Evolutionary conservation across 2,888 invertebrate genomes (phyloP), one percentile per base, ranked within the genome.

Genomic region (Idaea aversata): DNA sequence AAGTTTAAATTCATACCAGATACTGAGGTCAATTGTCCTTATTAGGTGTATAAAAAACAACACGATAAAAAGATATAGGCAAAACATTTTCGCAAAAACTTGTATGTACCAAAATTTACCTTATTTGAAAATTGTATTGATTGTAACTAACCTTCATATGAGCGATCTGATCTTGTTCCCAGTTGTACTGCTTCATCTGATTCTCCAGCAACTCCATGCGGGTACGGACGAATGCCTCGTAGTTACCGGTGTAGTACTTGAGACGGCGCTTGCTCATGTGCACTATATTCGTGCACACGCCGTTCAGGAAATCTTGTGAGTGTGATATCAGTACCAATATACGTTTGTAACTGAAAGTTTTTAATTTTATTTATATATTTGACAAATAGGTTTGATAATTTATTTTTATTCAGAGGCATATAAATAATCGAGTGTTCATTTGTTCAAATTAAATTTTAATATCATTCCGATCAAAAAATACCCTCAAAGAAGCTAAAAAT

Each of bases 111-210:
- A n/a, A n/a, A n/a, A n/a, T n/a, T n/a, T n/a, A n/a, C n/a, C n/a
- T n/a, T n/a, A n/a, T n/a, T n/a, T n/a, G n/a, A n/a, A n/a, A n/a
- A n/a, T n/a, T n/a, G n/a, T n/a, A n/a, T n/a, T n/a, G 3, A 4
- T 47, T 60, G 25, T 34, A 47, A 47, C 57, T 34, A 63, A 73
- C 97, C 95, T 99, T 99, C 99, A 99, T 99, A 83, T 99, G 98
- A 69, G 98, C 95, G 72, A 99, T 99, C 91, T 99, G 99, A 90
- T 99, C 98, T 87, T 99, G 99, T 89, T 99, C 99, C 99, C 99
- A 99, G 81, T 99, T 98, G 91, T 99, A 99, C 83, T 98, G 98
- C 87, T 99, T 99, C 95, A 97, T 97, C 92, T 99, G 99, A 88
- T 99, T 99, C 88, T 99, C 99, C 71, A 99, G 93, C 77, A 99